phyloP scores from a whole-genome alignment of 2,888 invertebrate genomes.

The Drosophila ustulata region DNA sequence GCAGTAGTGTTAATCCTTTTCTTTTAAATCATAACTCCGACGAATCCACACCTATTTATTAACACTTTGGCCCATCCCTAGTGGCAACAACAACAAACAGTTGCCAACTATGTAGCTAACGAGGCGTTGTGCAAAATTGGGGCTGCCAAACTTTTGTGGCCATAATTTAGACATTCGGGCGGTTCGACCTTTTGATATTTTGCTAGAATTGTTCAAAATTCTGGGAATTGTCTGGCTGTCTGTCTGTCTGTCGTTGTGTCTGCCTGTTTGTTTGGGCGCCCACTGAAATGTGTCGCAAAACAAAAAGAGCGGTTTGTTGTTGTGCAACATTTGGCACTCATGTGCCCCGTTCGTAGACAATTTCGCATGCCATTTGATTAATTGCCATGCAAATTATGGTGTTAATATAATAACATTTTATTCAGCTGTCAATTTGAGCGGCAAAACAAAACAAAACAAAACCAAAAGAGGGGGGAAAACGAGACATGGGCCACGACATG shows the following conservation, averaged over 20 bases:
- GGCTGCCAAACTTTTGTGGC: conserved; percentile 35
- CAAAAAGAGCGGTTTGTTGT: conserved; percentile 29
- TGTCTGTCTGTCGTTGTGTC: background rate
- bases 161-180: conserved; percentile 79
- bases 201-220: conserved; percentile 51
- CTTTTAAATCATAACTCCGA: background rate
- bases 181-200: conserved; percentile 61
- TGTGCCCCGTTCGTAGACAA: conserved; percentile 50
- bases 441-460: conserved; percentile 53
- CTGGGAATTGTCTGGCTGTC: conserved; percentile 43
- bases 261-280: conserved; percentile 6
- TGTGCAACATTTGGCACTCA: conserved; percentile 54
- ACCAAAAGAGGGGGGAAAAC: conserved; percentile 29
- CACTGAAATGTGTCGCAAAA: conserved; percentile 70
- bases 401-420: conserved; percentile 82
- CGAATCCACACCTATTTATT: conserved; percentile 13
- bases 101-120: conserved; percentile 39
- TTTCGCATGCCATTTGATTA: conserved; percentile 82
- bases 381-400: conserved; percentile 82
- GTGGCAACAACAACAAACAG: conserved; percentile 1
- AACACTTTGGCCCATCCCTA: conserved; percentile 41
- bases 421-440: conserved; percentile 79
- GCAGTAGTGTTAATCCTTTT: background rate
- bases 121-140: conserved; percentile 48
- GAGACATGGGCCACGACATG: conserved; percentile 74